Conservation (phyloP, 2,888 invertebrate genomes). For the Erebia aethiops region DNA sequence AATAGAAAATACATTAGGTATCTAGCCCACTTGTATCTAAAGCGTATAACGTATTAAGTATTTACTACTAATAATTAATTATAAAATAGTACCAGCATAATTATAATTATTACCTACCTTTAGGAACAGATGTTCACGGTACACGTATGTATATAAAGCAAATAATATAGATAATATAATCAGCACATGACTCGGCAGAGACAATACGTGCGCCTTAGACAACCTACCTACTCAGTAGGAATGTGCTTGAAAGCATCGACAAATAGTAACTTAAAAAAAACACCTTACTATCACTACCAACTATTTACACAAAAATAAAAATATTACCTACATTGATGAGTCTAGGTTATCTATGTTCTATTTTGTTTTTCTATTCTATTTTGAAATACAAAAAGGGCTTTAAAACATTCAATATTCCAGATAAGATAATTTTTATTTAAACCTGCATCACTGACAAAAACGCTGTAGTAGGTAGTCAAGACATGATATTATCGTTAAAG, state of each 20-base stretch:
- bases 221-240: slow-evolving; percentile 46
- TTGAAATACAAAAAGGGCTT: too few species aligned
- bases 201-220: slow-evolving; percentile 54
- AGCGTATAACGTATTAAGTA: background rate
- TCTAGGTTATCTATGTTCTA: too few species aligned
- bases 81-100: slow-evolving; percentile 8
- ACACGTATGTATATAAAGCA: background rate
- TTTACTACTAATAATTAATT: slow-evolving; percentile 10
- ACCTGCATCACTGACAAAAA: too few species aligned
- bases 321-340: too few species aligned
- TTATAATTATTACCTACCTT: background rate
- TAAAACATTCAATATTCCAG: too few species aligned
- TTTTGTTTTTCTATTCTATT: too few species aligned
- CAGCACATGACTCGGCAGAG: slow-evolving; percentile 60
- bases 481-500: too few species aligned
- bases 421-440: too few species aligned
- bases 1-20: background rate
- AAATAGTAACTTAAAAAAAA: slow-evolving; percentile 1
- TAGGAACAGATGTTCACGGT: slow-evolving; percentile 7
- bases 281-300: too few species aligned
- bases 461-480: too few species aligned
- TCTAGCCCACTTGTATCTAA: background rate
- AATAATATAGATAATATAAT: slow-evolving; percentile 42
- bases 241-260: slow-evolving; percentile 42
- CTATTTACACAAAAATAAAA: too few species aligned